A percentile compares a stretch with the other conserved stretches of the same genome.
Evolutionary conservation across 1,140 invertebrate species (phyloP).

Genomic region (Cydia strobilella): DNA sequence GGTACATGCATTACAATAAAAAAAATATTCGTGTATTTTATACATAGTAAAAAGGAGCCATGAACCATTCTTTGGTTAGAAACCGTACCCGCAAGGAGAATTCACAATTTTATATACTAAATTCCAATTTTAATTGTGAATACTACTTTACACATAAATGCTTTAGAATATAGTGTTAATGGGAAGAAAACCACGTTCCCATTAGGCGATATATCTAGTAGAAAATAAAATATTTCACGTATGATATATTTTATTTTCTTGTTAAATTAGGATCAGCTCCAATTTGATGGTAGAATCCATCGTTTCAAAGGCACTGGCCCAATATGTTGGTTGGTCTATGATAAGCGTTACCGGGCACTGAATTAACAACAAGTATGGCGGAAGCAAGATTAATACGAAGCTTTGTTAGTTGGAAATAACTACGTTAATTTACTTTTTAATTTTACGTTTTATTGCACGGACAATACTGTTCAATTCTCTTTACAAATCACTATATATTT

Average conservation of each 20-base stretch:
- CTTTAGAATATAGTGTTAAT: constrained; percentile 44
- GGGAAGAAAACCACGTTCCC: constrained; percentile 49
- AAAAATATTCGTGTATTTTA: constrained; percentile 36
- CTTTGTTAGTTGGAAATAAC: constrained; percentile 13
- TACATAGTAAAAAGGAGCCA: constrained; percentile 46
- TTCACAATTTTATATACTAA: constrained; percentile 34
- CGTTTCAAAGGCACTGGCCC: neutral
- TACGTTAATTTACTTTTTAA: neutral
- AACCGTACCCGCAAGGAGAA: constrained; percentile 45
- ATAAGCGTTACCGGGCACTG: constrained; percentile 6
- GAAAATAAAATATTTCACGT: neutral
- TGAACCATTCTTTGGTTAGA: constrained; percentile 58
- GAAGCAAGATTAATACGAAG: neutral
- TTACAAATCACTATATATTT: neutral
- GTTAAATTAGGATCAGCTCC: neutral
- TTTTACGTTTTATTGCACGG: constrained; percentile 8
- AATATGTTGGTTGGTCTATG: neutral
- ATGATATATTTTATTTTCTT: neutral
- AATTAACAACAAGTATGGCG: constrained; percentile 18
- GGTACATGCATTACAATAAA: constrained; percentile 56
- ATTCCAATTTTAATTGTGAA: constrained; percentile 35
- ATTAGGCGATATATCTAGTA: constrained; percentile 22
- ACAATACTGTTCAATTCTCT: constrained; percentile 30
- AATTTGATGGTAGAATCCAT: neutral
- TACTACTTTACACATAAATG: constrained; percentile 47